A percentile compares a stretch with the other conserved stretches of the same genome.
Conservation (phyloP, 2,113 vertebrate species). For the Accipiter virgatus region DNA sequence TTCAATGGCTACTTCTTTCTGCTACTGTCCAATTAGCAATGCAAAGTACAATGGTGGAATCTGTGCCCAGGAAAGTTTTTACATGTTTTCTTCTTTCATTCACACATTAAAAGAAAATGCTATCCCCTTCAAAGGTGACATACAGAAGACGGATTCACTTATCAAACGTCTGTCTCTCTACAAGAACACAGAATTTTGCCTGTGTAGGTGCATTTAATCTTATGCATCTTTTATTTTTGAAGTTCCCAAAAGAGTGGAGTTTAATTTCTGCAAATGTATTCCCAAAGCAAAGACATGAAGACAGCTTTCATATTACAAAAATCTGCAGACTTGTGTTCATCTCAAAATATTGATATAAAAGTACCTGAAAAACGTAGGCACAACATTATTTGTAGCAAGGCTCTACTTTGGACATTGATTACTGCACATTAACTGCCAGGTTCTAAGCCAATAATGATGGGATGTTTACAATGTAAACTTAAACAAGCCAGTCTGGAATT, state of each 20-base stretch:
- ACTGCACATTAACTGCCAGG: neutral
- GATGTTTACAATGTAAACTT: neutral
- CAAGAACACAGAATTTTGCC: neutral
- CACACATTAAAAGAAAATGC: neutral
- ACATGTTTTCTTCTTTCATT: neutral
- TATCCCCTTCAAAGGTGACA: neutral
- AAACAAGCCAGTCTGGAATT: neutral
- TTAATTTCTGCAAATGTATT: neutral
- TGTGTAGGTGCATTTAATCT: neutral
- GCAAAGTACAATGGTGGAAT: neutral
- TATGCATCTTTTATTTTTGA: neutral
- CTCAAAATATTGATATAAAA: neutral
- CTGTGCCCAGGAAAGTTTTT: neutral
- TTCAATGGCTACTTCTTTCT: neutral
- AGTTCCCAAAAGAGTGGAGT: neutral
- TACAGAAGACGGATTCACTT: neutral
- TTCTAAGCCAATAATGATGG: neutral
- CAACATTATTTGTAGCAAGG: neutral
- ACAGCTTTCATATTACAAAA: neutral
- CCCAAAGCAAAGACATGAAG: neutral
- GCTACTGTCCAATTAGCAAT: neutral
- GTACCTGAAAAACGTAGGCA: neutral
- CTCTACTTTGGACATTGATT: neutral
- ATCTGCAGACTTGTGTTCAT: neutral
- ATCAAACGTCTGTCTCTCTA: neutral